Evolutionary conservation across 2,888 invertebrate species (phyloP).

Genomic region (Eurytoma adleriae): DNA sequence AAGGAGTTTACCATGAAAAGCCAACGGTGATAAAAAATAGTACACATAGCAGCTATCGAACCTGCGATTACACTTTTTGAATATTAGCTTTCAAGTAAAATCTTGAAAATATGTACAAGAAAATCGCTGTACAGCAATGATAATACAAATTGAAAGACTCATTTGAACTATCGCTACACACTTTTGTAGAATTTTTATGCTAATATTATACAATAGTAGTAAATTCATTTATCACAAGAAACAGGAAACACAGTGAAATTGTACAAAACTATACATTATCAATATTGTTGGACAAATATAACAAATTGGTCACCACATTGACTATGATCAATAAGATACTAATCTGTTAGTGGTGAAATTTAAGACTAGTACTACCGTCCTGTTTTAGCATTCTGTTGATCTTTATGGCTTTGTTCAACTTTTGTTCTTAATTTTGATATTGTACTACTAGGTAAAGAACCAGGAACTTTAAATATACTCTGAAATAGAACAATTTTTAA

Average conservation of each 20-base stretch:
- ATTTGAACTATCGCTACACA: slow-evolving; percentile 31
- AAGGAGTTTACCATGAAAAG: slow-evolving; percentile 47
- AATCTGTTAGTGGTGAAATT: slow-evolving; percentile 56
- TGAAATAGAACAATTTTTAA: slow-evolving; percentile 70
- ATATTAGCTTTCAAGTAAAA: slow-evolving; percentile 41
- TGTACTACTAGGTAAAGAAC: slow-evolving; percentile 83
- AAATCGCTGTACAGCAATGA: slow-evolving; percentile 52
- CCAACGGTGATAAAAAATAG: slow-evolving; percentile 34
- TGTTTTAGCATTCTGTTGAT: slow-evolving; percentile 74
- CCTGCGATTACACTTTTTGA: slow-evolving; percentile 59
- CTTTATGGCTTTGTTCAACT: slow-evolving; percentile 78
- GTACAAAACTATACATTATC: slow-evolving; percentile 50
- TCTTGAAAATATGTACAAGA: slow-evolving; percentile 50
- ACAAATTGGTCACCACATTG: slow-evolving; percentile 60
- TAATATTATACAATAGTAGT: slow-evolving; percentile 40
- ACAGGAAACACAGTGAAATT: slow-evolving; percentile 48
- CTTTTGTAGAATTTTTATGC: slow-evolving; percentile 34
- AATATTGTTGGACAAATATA: slow-evolving; percentile 37
- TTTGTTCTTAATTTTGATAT: slow-evolving; percentile 82
- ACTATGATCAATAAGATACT: no score
- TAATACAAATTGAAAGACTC: slow-evolving; percentile 51
- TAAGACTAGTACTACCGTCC: slow-evolving; percentile 69
- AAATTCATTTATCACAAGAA: slow-evolving; percentile 54
- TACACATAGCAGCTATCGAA: slow-evolving; percentile 57
- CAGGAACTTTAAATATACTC: slow-evolving; percentile 90